Base-by-base conservation (phyloP, 1,140 invertebrate species). In the Cotesia chilonis region DNA sequence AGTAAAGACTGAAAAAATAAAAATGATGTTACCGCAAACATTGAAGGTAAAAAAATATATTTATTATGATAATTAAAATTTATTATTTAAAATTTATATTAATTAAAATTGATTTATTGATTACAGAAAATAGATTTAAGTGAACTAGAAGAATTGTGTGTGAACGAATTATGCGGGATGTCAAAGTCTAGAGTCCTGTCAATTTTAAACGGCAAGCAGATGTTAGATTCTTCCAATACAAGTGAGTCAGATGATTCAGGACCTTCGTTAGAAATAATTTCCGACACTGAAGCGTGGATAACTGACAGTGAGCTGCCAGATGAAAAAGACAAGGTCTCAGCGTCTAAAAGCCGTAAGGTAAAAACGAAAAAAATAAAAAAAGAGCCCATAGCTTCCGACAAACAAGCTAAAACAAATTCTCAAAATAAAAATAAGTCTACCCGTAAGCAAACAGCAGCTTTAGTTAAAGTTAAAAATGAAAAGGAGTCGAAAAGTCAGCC, bases 211-310 rank as follows among this genome's bases (percentile, higher is more conserved):
- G 83, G 81, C 4, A 81, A 85, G 75, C 71, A 78, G 68, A 83
- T 87, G 84, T 47, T 80, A 36, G 78, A 85, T 63, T 87, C 86
- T 52, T 87, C 86, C 36, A 79, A 86, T 41, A 86, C 85, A 35
- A 82, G 80, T 20, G 85, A 87, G 55, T 79, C 83, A 1, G 81
- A 84, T 59, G 80, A 82, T 75, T 85, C 84, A 72, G 85, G 83
- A 35, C 85, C 85, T 6, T 85, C 86, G 4, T 76, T 87, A 64
- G 85, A 87, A 81, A 87, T 87, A 20, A 85, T 87, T 73, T 87
- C 85, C 5, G 86, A 87, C 41, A 86, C 84, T 0, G 84, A 86
- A 65, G 86, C 85, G 70, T 86, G 83, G 83, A 54, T 84, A 17
- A 83, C 80, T 0, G 82, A 84, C 20, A 28, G n/a, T 35, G 79